Evolutionary conservation across 2,113 vertebrate genomes (phyloP).

Genomic region (Heloderma charlesbogerti): DNA sequence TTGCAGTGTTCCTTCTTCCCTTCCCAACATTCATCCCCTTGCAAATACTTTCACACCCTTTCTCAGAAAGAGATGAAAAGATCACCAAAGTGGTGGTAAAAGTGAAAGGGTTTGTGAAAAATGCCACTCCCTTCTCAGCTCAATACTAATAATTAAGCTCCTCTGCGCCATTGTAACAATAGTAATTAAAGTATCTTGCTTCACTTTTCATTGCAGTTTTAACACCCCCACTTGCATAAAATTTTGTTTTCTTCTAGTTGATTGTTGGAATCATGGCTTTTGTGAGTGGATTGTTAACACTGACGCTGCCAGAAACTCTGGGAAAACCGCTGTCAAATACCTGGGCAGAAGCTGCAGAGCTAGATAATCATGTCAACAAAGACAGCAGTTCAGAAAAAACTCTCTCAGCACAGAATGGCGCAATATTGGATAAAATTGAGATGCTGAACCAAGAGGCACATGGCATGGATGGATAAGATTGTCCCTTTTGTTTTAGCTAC

Average conservation of each 20-base stretch:
- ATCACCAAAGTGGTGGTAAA: background rate
- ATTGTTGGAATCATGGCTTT: constrained; percentile 89
- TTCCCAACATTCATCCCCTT: background rate
- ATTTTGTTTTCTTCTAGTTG: constrained; percentile 75
- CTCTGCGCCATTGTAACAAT: background rate
- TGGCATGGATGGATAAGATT: constrained; percentile 47
- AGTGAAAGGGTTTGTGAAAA: background rate
- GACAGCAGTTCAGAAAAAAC: constrained; percentile 58
- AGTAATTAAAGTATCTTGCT: background rate
- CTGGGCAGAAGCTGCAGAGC: constrained; percentile 83
- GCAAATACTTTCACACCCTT: background rate
- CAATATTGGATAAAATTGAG: constrained; percentile 68
- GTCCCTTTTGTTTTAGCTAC: constrained; percentile 25
- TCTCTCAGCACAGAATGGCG: constrained; percentile 29
- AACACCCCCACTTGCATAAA: constrained; percentile 9
- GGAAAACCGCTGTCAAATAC: constrained; percentile 86
- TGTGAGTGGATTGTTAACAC: constrained; percentile 84
- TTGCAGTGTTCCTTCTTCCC: background rate
- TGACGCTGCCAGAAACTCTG: constrained; percentile 90
- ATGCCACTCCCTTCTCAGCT: background rate
- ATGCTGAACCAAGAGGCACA: constrained; percentile 43
- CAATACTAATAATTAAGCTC: background rate
- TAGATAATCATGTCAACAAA: constrained; percentile 63
- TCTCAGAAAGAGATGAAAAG: background rate
- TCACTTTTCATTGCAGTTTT: background rate